Base-by-base conservation (phyloP, 2,888 invertebrate genomes). In the Campoplex nolae region DNA sequence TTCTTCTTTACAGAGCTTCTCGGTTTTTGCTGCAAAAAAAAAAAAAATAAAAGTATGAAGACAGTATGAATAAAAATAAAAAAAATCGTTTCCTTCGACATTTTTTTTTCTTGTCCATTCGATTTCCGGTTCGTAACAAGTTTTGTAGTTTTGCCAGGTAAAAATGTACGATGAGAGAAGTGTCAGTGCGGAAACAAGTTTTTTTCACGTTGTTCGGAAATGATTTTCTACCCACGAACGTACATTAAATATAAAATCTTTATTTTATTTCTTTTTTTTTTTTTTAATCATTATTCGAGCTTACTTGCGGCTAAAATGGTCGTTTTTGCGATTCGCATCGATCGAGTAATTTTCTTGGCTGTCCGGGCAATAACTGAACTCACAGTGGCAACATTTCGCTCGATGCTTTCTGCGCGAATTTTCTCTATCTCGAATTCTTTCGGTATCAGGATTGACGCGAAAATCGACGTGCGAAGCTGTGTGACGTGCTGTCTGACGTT, bases 311-410 rank as follows among this genome's bases (percentile, higher is more conserved):
- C 51, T 18, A 13, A 68, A 54, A 62, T 48, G 65, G 13, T 84
- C 86, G 68, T 73, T 73, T 58, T 88, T 23, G 68, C 74, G 9
- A 76, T 35, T 7, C 85, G 80, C 23, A 73, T 78, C 81, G 77
- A 54, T 9, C 11, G 79, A 65, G 18, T 32, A 54, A 86, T 86
- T 71, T 68, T 89, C 67, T 75, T 42, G 7, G 58, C 48, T 6
- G 1, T 84, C 77, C 4, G 87, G 88, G 18, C 90, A 89, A 28
- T 89, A 87, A 54, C 90, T 92, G 1, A 90, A 89, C 0, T 90
- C 89, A 42, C 90, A 91, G 48, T 90, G 89, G 13, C 88, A 90
- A 56, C 80, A 28, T 56, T 89, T 86, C 16, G 51, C 35, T n/a
- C 74, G 73, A 54, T 67, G 74, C 28, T 81, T 86, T 51, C 68